phyloP scores from a whole-genome alignment of 2,797 vertebrate genomes.

The Mus spretus region DNA sequence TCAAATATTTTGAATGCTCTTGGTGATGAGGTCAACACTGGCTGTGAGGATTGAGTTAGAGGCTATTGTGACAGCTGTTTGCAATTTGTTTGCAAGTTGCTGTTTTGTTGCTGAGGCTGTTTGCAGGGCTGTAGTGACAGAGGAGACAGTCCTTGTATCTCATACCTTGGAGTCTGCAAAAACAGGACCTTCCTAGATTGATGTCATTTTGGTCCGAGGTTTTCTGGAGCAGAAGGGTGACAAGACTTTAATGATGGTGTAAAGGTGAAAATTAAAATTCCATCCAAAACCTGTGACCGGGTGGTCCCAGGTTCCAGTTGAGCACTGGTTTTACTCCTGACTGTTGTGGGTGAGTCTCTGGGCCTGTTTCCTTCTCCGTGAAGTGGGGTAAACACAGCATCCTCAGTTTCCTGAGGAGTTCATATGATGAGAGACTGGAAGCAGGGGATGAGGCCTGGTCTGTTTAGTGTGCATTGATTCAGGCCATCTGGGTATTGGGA shows the following conservation, averaged over 20 bases:
- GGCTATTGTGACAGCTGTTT: constrained; percentile 6
- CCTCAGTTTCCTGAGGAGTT: background rate
- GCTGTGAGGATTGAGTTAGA: background rate
- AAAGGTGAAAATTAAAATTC: background rate
- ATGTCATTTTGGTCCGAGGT: background rate
- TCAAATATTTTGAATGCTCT: constrained; percentile 40
- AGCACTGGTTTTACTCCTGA: background rate
- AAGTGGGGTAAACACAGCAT: background rate
- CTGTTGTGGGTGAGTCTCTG: background rate
- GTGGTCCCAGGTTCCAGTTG: background rate
- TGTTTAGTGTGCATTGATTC: background rate
- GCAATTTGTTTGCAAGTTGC: background rate
- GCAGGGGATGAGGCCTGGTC: background rate
- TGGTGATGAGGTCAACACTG: background rate
- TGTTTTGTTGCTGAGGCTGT: background rate
- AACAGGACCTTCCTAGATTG: background rate
- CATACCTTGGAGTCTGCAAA: background rate
- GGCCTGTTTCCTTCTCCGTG: background rate
- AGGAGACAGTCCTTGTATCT: background rate
- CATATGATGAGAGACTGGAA: background rate
- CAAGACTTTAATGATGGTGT: background rate
- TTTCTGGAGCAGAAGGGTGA: background rate
- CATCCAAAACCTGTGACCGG: background rate
- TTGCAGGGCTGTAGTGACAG: background rate
- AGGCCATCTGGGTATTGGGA: background rate